phyloP scores from a whole-genome alignment of 2,113 vertebrate species.

The Dipodomys spectabilis region DNA sequence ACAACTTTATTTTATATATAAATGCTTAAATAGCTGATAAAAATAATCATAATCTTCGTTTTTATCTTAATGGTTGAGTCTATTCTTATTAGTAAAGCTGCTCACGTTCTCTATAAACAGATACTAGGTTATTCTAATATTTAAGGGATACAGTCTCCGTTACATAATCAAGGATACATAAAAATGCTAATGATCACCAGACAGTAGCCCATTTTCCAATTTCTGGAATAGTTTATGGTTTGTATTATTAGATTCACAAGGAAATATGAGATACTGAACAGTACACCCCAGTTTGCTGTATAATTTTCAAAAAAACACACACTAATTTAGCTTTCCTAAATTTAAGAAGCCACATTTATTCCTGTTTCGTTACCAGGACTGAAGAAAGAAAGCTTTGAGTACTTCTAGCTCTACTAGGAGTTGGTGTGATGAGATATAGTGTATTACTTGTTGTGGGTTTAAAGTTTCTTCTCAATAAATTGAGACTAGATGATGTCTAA shows the following conservation, averaged over 20 bases:
- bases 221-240: not conserved
- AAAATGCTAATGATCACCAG: not conserved
- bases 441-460: not conserved
- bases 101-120: not conserved
- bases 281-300: not conserved
- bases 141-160: not conserved
- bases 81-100: not conserved
- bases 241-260: not conserved
- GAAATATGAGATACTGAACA: not conserved
- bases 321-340: constrained; percentile 8
- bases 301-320: not conserved
- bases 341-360: not conserved
- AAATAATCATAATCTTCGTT: constrained; percentile 1
- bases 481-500: not conserved
- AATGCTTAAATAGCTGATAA: not conserved
- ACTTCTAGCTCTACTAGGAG: not conserved
- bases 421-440: not conserved
- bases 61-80: not conserved
- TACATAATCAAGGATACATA: not conserved
- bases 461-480: not conserved
- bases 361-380: not conserved
- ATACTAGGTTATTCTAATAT: not conserved
- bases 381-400: not conserved
- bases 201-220: not conserved
- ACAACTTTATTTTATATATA: not conserved